These are phyloP conservation scores for Ceratina japonica DNA, from an alignment of 1,140 invertebrate genomes.

Conservation along the genomic window DNA sequence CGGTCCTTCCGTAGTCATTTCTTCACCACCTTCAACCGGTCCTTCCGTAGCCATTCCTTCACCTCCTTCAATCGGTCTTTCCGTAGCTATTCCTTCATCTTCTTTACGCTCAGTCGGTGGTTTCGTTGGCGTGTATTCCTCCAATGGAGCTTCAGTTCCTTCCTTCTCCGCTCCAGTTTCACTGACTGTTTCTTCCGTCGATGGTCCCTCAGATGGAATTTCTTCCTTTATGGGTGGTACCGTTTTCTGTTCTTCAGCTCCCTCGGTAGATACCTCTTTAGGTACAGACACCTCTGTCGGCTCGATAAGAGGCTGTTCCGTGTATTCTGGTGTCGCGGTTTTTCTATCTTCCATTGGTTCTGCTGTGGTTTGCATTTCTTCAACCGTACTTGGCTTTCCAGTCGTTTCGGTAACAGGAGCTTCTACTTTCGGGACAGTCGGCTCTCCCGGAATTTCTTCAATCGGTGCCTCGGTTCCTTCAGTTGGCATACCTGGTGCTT, in stretches of 20 bases:
- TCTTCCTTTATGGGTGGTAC: neutral
- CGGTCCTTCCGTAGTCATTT: neutral
- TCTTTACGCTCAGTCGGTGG: conserved; percentile 25
- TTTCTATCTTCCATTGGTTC: neutral
- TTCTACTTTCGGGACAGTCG: conserved; percentile 26
- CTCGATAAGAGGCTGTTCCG: conserved; percentile 4
- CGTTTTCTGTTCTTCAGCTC: conserved; percentile 27
- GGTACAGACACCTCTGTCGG: conserved; percentile 49
- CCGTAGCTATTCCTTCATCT: conserved; percentile 13
- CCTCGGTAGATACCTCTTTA: conserved; percentile 42
- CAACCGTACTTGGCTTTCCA: neutral
- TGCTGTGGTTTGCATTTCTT: conserved; percentile 1
- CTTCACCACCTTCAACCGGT: no score
- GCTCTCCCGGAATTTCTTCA: conserved; percentile 28
- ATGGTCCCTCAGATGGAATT: neutral
- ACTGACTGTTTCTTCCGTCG: neutral
- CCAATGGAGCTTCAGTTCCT: neutral
- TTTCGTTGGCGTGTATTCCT: conserved; percentile 7
- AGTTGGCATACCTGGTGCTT: neutral
- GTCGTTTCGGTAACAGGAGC: neutral
- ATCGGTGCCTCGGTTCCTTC: neutral
- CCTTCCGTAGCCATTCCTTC: no score
- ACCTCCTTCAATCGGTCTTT: conserved; percentile 2
- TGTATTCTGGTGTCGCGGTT: conserved; percentile 13
- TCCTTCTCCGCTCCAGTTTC: neutral